Evolutionary conservation across 2,888 invertebrate species (phyloP), one percentile per base, ranked within the genome.

Genomic region (Mycalesis mineus): DNA sequence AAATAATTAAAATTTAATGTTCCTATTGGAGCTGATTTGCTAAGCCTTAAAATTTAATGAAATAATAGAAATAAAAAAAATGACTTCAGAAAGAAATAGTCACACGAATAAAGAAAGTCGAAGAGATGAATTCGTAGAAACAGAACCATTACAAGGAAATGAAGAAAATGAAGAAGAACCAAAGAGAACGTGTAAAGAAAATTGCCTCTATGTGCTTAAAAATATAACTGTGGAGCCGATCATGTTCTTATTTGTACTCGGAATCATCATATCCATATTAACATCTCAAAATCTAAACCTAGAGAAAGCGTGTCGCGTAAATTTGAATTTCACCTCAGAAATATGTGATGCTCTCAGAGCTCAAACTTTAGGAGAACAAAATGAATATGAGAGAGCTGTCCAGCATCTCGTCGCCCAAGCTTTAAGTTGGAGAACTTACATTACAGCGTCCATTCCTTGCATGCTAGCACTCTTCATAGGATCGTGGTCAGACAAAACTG

Each of bases 291-390:
- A 96, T 80, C 82, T 96, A 8, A 94, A 93, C 73, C 86, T 96
- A 65, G 96, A 96, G 74, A 96, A 96, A 76, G 96, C 96, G 0
- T 96, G 96, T 72, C 86, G 95, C 13, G 95, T 96, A 0, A 96
- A 96, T 74, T 84, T 96, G 59, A 92, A 91, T 15, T 95, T 92
- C 68, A 88, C 93, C 0, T 89, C 91, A 28, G 91, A 92, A 67
- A 92, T 96, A 0, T 96, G 96, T 73, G 91, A 92, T 66, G 94
- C 95, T 0, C 78, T 96, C 7, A 93, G 93, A 17, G 78, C 89
- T 8, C 91, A 95, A 67, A 91, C 94, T 54, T 92, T 94, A 0
- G 91, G 91, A 4, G 78, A 71, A 37, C 76, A 84, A 60, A 84
- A 79, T 61, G 76, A 81, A 45, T 91, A 91, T 65, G 92, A 92